These are phyloP conservation scores for Sussaba pulchella DNA, from an alignment of 2,888 invertebrate genomes.

Conservation along the genomic window DNA sequence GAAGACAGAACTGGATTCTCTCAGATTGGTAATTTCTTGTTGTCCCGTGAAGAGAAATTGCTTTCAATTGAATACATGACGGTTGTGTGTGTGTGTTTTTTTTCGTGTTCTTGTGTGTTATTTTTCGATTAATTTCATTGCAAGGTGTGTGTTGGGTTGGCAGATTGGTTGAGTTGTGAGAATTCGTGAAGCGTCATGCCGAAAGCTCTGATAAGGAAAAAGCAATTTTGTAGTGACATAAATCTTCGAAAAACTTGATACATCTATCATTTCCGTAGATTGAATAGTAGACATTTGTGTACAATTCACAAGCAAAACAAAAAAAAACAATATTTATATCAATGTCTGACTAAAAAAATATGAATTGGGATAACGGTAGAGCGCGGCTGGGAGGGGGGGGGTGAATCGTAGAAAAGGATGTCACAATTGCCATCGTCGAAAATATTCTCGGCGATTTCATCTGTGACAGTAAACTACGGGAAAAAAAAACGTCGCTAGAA, in stretches of 20 bases:
- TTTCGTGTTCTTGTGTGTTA: slow-evolving; percentile 46
- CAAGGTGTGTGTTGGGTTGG: slow-evolving; percentile 43
- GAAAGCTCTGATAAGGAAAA: slow-evolving; percentile 54
- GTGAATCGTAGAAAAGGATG: neutral
- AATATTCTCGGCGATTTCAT: neutral
- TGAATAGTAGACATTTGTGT: too few relatives aligned
- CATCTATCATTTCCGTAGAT: neutral
- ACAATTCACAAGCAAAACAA: too few relatives aligned
- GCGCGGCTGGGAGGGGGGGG: neutral
- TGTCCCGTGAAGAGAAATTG: neutral
- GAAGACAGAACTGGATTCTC: slow-evolving; percentile 16
- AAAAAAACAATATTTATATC: too few relatives aligned
- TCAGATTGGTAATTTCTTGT: neutral
- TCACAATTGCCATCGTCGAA: slow-evolving; percentile 41
- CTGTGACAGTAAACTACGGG: neutral
- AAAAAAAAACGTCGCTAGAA: slow-evolving; percentile 9
- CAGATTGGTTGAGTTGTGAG: slow-evolving; percentile 37
- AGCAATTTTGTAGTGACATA: slow-evolving; percentile 7
- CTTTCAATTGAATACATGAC: slow-evolving; percentile 1
- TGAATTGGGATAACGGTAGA: neutral
- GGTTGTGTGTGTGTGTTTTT: too few relatives aligned
- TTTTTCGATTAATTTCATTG: slow-evolving; percentile 40
- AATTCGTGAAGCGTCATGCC: slow-evolving; percentile 76
- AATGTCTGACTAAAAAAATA: neutral
- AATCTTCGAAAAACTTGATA: neutral